Base-by-base conservation (phyloP, 2,113 vertebrate species). In the Cololabis saira region DNA sequence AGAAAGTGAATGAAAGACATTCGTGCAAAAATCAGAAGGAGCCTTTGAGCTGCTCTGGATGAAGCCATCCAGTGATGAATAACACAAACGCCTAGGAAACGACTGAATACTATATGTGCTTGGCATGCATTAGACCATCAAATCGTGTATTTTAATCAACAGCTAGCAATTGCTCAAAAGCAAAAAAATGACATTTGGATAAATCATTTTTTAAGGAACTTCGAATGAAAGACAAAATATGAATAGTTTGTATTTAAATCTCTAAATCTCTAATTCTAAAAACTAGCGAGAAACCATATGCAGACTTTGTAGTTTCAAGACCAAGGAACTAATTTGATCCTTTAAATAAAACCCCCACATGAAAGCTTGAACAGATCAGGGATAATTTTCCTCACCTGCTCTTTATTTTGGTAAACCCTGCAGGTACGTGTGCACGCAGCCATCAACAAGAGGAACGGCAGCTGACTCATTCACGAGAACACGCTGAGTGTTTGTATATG, bases 401-500 rank as follows among this genome's bases (percentile, higher is more conserved):
- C 52, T 60, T 8, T 16, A 67, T 71, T 82, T 70, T 76, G 57
- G 63, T 79, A 70, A 85, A 67, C 61, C 72, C 14, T 51, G 71
- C 76, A 81, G 78, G 64, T 81, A 74, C 22, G 30, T 41, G 10
- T 37, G 33, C 33, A 17, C 16, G 17, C 10, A 62, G 49, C 57
- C 65, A 73, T 59, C 72, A 57, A 18, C 12, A 19, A 44, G 42
- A 55, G 59, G n/a, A 68, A 67, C 55, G 74, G 24, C 7, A 4
- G 42, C 43, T 76, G 71, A 88, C 45, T 74, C 78, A 55, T 7
- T 63, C 5, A 17, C 58, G 18, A 69, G 33, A 50, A 45, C 56
- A 24, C 45, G 55, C 1, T 2, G 24, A 62, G 33, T 61, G 80
- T 85, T 79, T 88, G 78, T 76, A 64, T 84, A n/a, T 12, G 33